A percentile compares a stretch with the other conserved stretches of the same genome.
Evolutionary conservation across 2,113 vertebrate genomes (phyloP).

Genomic region (Marmota flaviventris): DNA sequence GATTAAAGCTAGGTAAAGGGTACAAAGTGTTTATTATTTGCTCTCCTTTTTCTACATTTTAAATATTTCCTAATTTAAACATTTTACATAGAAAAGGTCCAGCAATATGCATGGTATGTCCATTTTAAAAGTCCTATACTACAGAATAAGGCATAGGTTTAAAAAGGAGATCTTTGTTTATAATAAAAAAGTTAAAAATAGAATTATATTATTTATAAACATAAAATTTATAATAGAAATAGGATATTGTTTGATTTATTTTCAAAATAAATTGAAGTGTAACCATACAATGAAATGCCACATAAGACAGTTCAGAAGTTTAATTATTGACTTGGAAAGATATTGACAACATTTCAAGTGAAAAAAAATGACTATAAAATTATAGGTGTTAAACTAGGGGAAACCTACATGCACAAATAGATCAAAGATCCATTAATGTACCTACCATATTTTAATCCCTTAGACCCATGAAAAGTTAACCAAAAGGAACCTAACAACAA

Average conservation of each 20-base stretch:
- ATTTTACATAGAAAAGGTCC: conserved; percentile 26
- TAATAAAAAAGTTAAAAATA: conserved; percentile 5
- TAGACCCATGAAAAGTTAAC: background rate
- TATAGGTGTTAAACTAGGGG: conserved; percentile 33
- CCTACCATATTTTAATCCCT: conserved; percentile 55
- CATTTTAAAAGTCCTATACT: conserved; percentile 19
- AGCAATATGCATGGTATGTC: background rate
- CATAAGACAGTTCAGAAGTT: background rate
- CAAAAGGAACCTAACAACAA: background rate
- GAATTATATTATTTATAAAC: background rate
- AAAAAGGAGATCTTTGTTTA: background rate
- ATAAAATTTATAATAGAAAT: background rate
- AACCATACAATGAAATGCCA: conserved; percentile 47
- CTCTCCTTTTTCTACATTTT: background rate
- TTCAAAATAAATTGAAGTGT: background rate
- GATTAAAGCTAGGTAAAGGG: background rate
- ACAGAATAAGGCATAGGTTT: background rate
- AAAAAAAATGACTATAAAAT: background rate
- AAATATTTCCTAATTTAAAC: conserved; percentile 47
- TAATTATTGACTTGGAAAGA: conserved; percentile 53
- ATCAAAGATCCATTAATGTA: background rate
- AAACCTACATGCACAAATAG: background rate
- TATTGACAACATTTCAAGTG: background rate
- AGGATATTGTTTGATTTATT: background rate
- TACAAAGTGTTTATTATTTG: background rate